These are phyloP conservation scores for Danaus chrysippus DNA, from an alignment of 2,888 invertebrate genomes.

Conservation along the genomic window DNA sequence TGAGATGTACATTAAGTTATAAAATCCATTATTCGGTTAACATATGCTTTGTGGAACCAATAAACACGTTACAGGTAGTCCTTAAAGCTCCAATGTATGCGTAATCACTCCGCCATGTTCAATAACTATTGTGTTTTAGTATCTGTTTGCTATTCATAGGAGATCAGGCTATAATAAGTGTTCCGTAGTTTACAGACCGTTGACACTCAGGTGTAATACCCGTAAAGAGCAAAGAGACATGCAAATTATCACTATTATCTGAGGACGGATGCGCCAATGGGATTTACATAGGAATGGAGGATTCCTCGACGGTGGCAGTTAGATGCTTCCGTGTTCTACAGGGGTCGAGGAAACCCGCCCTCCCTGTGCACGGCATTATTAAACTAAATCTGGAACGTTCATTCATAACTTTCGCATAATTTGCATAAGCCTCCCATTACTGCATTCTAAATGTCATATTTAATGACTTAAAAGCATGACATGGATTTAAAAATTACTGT, in stretches of 20 bases:
- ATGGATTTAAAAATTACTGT: constrained; percentile 1
- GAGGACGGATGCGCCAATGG: constrained; percentile 54
- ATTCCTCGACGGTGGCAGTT: constrained; percentile 58
- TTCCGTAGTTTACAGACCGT: constrained; percentile 45
- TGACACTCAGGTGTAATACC: constrained; percentile 42
- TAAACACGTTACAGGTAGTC: constrained; percentile 34
- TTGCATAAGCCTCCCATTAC: constrained; percentile 67
- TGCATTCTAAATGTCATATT: constrained; percentile 27
- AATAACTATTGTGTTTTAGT: constrained; percentile 53
- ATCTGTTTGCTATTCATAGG: constrained; percentile 51
- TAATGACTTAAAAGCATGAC: constrained; percentile 9
- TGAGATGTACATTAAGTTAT: background rate
- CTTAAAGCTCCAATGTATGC: constrained; percentile 45
- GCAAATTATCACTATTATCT: constrained; percentile 71
- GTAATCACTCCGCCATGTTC: constrained; percentile 51
- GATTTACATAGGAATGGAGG: constrained; percentile 75
- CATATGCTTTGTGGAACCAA: constrained; percentile 43
- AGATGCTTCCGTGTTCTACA: constrained; percentile 50
- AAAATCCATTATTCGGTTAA: constrained; percentile 52
- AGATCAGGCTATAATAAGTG: constrained; percentile 43
- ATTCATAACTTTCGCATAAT: constrained; percentile 66
- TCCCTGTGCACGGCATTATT: constrained; percentile 47
- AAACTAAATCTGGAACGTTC: constrained; percentile 61
- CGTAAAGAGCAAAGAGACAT: constrained; percentile 66
- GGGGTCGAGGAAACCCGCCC: constrained; percentile 39